Evolutionary conservation across 2,113 vertebrate genomes (phyloP), one percentile per base, ranked within the genome.

Genomic region (Proteles cristata): DNA sequence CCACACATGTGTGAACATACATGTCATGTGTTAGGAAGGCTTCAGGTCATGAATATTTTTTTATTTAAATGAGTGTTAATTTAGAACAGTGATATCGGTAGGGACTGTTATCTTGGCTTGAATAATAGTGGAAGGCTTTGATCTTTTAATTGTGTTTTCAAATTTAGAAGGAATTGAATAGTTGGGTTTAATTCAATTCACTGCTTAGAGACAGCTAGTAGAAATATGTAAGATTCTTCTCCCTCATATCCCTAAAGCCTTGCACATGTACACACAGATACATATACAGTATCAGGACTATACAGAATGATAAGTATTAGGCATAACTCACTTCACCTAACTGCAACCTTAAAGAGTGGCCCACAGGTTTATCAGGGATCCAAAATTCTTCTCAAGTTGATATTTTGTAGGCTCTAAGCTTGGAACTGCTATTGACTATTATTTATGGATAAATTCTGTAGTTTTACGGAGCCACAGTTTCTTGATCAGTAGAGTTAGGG

Each of bases 61-160:
- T 79, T 33, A 83, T 76, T 77, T 79, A 71, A 82, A 85, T 39
- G 71, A 65, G 12, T 14, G 15, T 83, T 90, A 88, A 84, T 69
- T 66, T 1, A 77, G 11, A 66, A 66, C 26, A 65, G 19, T 76
- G 79, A 55, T 48, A 39, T 55, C 17, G 17, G 55, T 3, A 39
- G 45, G 15, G 5, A 28, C 21, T 82, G 45, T 53, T 39, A 45
- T 77, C 23, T 58, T 85, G 90, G 17, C 73, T 86, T 94, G 82
- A 93, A 66, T 90, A 76, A 35, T 76, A 86, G 63, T 77, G 71
- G 90, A 90, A 88, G 76, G 21, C n/a, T 88, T 88, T 90, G 28
- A 55, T 92, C 58, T 89, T 90, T 88, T 69, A 83, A 87, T 74
- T 35, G 17, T 89, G 63, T 97, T 91, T 94, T 85, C 73, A 85